These are phyloP conservation scores for Anagyrus pseudococci DNA, from an alignment of 2,888 invertebrate genomes.

Conservation along the genomic window DNA sequence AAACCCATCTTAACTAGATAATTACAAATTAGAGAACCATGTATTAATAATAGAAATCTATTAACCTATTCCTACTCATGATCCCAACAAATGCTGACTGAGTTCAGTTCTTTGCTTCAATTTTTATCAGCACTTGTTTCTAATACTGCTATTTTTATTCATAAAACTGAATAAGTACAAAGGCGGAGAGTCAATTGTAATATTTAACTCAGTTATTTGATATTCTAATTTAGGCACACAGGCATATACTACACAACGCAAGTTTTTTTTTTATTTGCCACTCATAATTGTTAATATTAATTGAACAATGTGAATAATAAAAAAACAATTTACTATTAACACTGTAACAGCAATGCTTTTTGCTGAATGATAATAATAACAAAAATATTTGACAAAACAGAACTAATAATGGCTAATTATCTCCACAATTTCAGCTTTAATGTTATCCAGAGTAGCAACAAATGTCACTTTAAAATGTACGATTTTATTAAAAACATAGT, in stretches of 20 bases:
- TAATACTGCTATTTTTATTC: neutral
- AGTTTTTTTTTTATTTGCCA: slow-evolving; percentile 10
- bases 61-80: slow-evolving; percentile 18
- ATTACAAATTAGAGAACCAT: slow-evolving; percentile 3
- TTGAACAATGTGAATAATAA: neutral
- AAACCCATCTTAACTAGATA: slow-evolving; percentile 24
- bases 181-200: slow-evolving; percentile 22
- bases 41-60: slow-evolving; percentile 4
- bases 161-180: slow-evolving; percentile 12
- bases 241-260: slow-evolving; percentile 6
- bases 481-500: no score
- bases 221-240: slow-evolving; percentile 11
- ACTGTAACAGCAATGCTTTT: no score
- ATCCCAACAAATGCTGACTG: slow-evolving; percentile 1
- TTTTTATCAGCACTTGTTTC: no score
- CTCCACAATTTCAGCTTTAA: no score
- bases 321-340: neutral
- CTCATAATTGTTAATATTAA: neutral
- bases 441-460: no score
- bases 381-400: no score
- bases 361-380: no score
- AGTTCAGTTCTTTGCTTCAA: no score
- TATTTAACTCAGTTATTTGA: slow-evolving; percentile 12
- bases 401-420: no score
- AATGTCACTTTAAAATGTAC: no score